Conservation (phyloP, 2,113 vertebrate species). For the Tachuris rubrigastra region DNA sequence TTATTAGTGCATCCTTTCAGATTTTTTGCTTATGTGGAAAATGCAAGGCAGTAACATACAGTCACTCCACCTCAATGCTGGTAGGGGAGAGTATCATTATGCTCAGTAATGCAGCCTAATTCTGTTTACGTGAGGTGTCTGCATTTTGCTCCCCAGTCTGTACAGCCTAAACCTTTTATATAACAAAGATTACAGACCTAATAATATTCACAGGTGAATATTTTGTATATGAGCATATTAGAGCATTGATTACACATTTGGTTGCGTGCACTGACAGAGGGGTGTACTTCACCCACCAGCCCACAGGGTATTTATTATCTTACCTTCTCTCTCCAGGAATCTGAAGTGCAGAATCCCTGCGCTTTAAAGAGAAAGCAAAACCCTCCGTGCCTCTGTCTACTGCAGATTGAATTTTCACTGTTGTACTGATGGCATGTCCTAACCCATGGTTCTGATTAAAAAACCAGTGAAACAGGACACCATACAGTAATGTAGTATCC, state of each 20-base stretch:
- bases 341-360: neutral
- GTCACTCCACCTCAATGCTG: slow-evolving; percentile 66
- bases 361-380: neutral
- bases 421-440: neutral
- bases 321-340: neutral
- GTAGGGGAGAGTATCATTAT: slow-evolving; percentile 67
- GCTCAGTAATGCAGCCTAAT: slow-evolving; percentile 70
- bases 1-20: slow-evolving; percentile 63
- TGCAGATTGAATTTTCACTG: neutral
- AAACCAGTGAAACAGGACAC: neutral
- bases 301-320: neutral
- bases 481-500: neutral
- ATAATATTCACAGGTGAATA: slow-evolving; percentile 74
- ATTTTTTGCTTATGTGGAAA: slow-evolving; percentile 67
- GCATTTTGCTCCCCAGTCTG: slow-evolving; percentile 60
- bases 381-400: neutral
- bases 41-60: slow-evolving; percentile 69
- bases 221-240: slow-evolving; percentile 56
- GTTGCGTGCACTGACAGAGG: slow-evolving; percentile 15
- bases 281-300: neutral
- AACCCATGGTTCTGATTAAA: slow-evolving; percentile 36
- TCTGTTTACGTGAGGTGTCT: slow-evolving; percentile 60
- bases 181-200: slow-evolving; percentile 79
- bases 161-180: slow-evolving; percentile 74
- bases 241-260: slow-evolving; percentile 41